Conservation (phyloP, 2,888 invertebrate genomes). For the Herminia tarsipennalis region DNA sequence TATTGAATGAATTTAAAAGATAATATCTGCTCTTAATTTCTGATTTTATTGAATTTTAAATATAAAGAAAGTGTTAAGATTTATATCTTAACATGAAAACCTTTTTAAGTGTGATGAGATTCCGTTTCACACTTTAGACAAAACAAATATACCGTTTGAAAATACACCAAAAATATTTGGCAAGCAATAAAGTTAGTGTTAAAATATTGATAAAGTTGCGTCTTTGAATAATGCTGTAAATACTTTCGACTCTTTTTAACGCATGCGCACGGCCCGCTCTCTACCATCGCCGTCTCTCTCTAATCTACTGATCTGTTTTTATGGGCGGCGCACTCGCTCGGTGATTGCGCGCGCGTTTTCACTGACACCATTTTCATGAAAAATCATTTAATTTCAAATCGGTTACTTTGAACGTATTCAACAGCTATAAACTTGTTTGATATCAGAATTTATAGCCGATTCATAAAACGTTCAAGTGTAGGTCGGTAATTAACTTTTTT, state of each 20-base stretch:
- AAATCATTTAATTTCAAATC: slow-evolving; percentile 13
- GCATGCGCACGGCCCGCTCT: slow-evolving; percentile 26
- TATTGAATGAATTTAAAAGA: too few relatives aligned
- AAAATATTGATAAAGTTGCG: slow-evolving; percentile 32
- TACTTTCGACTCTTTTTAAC: slow-evolving; percentile 53
- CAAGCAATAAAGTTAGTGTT: slow-evolving; percentile 19
- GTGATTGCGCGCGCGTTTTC: slow-evolving; percentile 66
- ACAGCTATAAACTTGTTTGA: background rate
- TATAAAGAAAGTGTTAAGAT: too few relatives aligned
- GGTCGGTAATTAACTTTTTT: slow-evolving; percentile 14
- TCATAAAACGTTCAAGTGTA: slow-evolving; percentile 13
- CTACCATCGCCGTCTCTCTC: slow-evolving; percentile 59
- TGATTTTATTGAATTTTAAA: too few relatives aligned
- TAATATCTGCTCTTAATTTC: too few relatives aligned
- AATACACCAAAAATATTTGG: slow-evolving; percentile 9
- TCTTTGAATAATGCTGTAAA: slow-evolving; percentile 26
- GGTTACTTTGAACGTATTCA: slow-evolving; percentile 2
- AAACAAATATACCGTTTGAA: slow-evolving; percentile 1
- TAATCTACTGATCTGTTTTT: slow-evolving; percentile 64
- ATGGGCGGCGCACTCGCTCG: slow-evolving; percentile 65
- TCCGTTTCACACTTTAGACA: background rate
- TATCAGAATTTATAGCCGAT: slow-evolving; percentile 1
- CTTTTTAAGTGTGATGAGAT: background rate
- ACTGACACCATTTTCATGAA: slow-evolving; percentile 37
- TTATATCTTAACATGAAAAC: background rate